A percentile compares a stretch with the other conserved stretches of the same genome.
phyloP scores from a whole-genome alignment of 2,888 invertebrate species.

The Cheilosia pagana region DNA sequence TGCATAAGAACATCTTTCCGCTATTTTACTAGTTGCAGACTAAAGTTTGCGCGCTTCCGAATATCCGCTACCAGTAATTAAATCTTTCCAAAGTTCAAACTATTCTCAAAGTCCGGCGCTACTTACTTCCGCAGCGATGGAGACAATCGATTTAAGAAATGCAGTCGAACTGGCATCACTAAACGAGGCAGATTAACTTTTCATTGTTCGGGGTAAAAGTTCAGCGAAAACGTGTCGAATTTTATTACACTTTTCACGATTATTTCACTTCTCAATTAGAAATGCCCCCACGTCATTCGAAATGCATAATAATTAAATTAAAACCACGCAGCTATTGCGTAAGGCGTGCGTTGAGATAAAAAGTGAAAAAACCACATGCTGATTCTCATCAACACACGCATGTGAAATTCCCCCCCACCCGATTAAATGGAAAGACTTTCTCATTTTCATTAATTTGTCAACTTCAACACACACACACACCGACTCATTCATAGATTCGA shows the following conservation, averaged over 20 bases:
- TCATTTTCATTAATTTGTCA: constrained; percentile 37
- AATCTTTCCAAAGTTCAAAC: constrained; percentile 36
- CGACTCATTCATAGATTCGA: constrained; percentile 31
- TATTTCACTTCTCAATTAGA: constrained; percentile 44
- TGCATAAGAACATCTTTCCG: neutral
- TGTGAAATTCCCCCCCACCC: constrained; percentile 8
- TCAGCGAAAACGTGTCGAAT: constrained; percentile 18
- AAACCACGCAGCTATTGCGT: constrained; percentile 26
- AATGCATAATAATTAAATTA: constrained; percentile 44
- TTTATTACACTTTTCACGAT: constrained; percentile 10
- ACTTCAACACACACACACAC: neutral
- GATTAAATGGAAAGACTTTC: constrained; percentile 40
- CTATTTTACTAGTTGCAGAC: neutral
- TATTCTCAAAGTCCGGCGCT: constrained; percentile 20
- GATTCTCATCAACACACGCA: constrained; percentile 25
- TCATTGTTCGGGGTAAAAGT: neutral
- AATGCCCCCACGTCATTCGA: constrained; percentile 38
- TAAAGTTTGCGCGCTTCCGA: neutral
- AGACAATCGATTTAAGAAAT: constrained; percentile 49
- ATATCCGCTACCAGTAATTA: constrained; percentile 27
- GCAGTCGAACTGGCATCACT: constrained; percentile 45
- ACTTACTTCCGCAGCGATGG: constrained; percentile 44
- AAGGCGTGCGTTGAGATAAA: constrained; percentile 9
- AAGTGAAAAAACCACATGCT: constrained; percentile 13
- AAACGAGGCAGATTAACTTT: constrained; percentile 4